These are phyloP conservation scores for Brachypodius melanocephalos DNA, from an alignment of 2,113 vertebrate species.

Conservation along the genomic window DNA sequence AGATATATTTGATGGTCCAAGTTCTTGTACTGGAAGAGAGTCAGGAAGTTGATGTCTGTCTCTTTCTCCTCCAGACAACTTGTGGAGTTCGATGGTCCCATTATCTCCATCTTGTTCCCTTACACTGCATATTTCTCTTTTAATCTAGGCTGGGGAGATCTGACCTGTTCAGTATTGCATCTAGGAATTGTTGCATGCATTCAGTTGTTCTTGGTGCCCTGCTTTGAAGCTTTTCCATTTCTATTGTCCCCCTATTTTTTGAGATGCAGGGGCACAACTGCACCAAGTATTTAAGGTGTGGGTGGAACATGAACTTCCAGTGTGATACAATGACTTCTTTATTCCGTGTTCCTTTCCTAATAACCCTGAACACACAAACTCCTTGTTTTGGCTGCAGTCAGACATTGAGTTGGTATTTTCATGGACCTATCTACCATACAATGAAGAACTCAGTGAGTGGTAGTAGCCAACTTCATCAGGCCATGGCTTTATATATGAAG, in stretches of 20 bases:
- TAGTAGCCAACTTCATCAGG: neutral
- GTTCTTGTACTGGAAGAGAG: neutral
- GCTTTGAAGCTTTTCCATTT: neutral
- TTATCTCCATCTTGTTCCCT: neutral
- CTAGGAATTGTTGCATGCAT: neutral
- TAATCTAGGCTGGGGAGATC: neutral
- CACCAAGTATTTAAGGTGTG: neutral
- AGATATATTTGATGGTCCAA: neutral
- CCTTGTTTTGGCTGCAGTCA: neutral
- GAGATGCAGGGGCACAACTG: neutral
- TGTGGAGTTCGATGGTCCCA: accelerated
- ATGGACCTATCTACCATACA: neutral
- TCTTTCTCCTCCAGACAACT: neutral
- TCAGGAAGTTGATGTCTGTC: neutral
- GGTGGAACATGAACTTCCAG: neutral
- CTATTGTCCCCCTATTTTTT: neutral
- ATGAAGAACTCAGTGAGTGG: neutral
- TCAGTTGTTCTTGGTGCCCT: neutral
- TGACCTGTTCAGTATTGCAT: neutral
- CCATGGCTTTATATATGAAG: neutral
- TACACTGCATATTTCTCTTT: neutral
- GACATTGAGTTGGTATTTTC: neutral
- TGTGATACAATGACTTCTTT: neutral
- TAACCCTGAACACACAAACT: neutral
- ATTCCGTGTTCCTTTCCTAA: neutral